These are phyloP conservation scores for Shinisaurus crocodilurus DNA, from an alignment of 2,113 vertebrate genomes.

Conservation along the genomic window DNA sequence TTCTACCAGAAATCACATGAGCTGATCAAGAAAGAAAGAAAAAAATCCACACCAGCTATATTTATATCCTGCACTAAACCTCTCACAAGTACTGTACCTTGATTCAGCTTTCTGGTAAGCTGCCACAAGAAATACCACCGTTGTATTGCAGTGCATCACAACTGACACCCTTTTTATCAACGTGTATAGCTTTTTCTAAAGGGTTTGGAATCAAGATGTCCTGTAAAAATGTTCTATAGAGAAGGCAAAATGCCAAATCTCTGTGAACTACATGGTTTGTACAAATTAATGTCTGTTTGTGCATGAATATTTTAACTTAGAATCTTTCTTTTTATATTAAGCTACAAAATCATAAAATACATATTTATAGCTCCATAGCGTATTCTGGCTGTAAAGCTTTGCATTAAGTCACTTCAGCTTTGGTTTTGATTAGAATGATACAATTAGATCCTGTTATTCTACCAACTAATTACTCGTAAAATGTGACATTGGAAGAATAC, in stretches of 20 bases:
- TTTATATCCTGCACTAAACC: slow-evolving; percentile 80
- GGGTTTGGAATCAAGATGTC: slow-evolving; percentile 71
- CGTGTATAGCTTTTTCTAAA: slow-evolving; percentile 59
- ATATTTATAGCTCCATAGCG: slow-evolving; percentile 70
- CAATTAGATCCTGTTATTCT: slow-evolving; percentile 75
- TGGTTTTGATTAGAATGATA: slow-evolving; percentile 76
- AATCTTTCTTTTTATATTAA: slow-evolving; percentile 55
- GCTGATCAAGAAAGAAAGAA: slow-evolving; percentile 82
- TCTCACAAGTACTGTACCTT: slow-evolving; percentile 92
- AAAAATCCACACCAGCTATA: slow-evolving; percentile 82
- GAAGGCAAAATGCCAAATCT: slow-evolving; percentile 70
- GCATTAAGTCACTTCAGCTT: slow-evolving; percentile 71
- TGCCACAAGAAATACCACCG: slow-evolving; percentile 79
- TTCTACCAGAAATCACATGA: slow-evolving; percentile 90
- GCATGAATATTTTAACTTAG: slow-evolving; percentile 74
- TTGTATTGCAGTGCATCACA: slow-evolving; percentile 77
- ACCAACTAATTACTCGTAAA: slow-evolving; percentile 70
- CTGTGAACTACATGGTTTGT: slow-evolving; percentile 66
- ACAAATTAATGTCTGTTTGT: slow-evolving; percentile 74
- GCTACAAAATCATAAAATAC: slow-evolving; percentile 68
- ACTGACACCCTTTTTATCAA: slow-evolving; percentile 75
- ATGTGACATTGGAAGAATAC: slow-evolving; percentile 72
- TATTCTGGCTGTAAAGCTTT: slow-evolving; percentile 66
- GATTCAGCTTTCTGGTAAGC: slow-evolving; percentile 82
- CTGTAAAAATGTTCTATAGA: slow-evolving; percentile 70